These are phyloP conservation scores for Synergus itoensis DNA, from an alignment of 2,888 invertebrate genomes.

Conservation along the genomic window DNA sequence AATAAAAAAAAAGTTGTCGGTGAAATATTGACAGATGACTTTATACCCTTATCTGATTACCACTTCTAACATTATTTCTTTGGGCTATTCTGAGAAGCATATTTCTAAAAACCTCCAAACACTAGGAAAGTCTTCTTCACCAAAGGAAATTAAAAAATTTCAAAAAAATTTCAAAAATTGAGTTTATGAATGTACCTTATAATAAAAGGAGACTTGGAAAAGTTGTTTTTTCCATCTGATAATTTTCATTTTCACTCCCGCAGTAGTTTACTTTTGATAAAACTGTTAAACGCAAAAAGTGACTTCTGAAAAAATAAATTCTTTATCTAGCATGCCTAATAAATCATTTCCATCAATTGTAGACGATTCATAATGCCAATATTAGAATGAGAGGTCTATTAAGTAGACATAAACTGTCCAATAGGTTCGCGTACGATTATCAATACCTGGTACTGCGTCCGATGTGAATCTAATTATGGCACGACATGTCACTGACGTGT, in stretches of 20 bases:
- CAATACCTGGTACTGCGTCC: slow-evolving; percentile 46
- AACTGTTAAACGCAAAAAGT: background rate
- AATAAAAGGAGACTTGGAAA: too few species aligned
- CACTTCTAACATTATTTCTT: too few species aligned
- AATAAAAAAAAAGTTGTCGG: background rate
- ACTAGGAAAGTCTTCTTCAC: too few species aligned
- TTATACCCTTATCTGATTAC: background rate
- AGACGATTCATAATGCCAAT: background rate
- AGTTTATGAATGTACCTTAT: too few species aligned
- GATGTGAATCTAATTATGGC: slow-evolving; percentile 65
- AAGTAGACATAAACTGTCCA: slow-evolving; percentile 34
- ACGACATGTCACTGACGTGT: slow-evolving; percentile 64
- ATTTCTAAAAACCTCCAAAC: too few species aligned
- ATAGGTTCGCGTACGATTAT: slow-evolving; percentile 28
- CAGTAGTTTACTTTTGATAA: too few species aligned
- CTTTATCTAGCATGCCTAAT: background rate
- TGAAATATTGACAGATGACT: background rate
- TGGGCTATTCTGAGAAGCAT: too few species aligned
- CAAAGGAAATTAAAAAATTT: too few species aligned
- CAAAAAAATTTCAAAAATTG: too few species aligned
- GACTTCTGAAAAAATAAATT: background rate
- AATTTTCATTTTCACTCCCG: too few species aligned
- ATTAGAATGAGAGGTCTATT: slow-evolving; percentile 1
- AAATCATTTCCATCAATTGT: background rate
- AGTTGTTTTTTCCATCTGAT: too few species aligned